phyloP scores from a whole-genome alignment of 2,113 vertebrate species.

The Piaya cayana region DNA sequence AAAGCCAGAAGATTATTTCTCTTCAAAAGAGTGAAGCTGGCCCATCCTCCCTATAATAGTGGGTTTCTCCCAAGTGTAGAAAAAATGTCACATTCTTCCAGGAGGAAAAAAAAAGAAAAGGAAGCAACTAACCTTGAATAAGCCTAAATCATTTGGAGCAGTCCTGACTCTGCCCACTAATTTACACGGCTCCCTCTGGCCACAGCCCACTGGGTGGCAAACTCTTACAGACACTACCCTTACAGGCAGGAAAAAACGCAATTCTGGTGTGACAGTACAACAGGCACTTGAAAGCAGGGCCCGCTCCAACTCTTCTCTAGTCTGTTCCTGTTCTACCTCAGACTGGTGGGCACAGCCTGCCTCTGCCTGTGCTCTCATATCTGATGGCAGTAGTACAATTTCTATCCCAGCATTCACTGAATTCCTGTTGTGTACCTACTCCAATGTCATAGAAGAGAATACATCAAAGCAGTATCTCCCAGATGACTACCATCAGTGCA shows the following conservation, averaged over 20 bases:
- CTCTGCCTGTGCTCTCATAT: constrained; percentile 3
- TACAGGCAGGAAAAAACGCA: not conserved
- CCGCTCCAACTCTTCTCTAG: not conserved
- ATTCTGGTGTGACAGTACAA: not conserved
- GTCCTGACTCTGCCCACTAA: not conserved
- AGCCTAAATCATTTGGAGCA: not conserved
- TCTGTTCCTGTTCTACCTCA: not conserved
- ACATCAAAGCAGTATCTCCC: not conserved
- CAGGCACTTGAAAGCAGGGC: not conserved
- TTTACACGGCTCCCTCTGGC: not conserved
- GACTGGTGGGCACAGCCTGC: not conserved
- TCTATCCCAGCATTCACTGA: accelerated
- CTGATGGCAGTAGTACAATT: not conserved
- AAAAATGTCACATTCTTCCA: not conserved
- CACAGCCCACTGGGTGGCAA: not conserved
- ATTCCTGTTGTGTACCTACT: too few relatives aligned
- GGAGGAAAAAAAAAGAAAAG: not conserved
- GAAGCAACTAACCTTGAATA: not conserved
- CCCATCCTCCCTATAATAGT: not conserved
- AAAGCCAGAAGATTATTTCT: not conserved
- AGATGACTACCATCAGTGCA: not conserved
- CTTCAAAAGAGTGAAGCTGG: not conserved
- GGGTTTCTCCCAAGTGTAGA: not conserved
- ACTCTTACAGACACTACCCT: not conserved
- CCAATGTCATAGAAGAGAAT: not conserved